Evolutionary conservation across 2,888 invertebrate species (phyloP).

Genomic region (Hylaea fasciaria): DNA sequence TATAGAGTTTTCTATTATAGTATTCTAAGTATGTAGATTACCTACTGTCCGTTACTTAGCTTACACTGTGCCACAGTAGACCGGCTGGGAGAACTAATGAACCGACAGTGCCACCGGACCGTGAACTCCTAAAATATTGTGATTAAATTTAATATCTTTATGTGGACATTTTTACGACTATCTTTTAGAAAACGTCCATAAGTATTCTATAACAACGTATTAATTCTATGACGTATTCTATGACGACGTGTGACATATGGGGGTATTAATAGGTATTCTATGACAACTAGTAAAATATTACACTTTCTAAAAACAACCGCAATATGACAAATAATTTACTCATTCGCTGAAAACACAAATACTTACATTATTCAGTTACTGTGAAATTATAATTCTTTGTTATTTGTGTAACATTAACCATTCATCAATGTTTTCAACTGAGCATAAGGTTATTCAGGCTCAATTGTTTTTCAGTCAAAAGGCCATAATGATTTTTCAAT

Average conservation of each 20-base stretch:
- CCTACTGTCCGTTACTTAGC: background rate
- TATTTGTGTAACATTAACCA: too few relatives aligned
- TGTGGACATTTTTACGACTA: background rate
- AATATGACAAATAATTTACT: background rate
- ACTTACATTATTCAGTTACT: background rate
- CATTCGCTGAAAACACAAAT: background rate
- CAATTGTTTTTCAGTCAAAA: background rate
- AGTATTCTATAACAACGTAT: too few relatives aligned
- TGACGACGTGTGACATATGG: too few relatives aligned
- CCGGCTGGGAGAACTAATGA: constrained; percentile 21
- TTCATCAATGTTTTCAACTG: background rate
- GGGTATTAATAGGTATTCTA: too few relatives aligned
- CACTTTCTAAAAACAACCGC: background rate
- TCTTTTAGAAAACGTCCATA: background rate
- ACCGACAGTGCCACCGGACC: constrained; percentile 24
- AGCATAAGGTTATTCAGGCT: background rate
- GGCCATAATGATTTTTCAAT: background rate
- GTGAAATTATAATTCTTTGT: background rate
- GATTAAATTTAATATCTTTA: constrained; percentile 28
- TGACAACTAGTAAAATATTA: too few relatives aligned
- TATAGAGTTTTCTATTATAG: too few relatives aligned
- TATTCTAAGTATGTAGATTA: background rate
- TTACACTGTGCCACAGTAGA: constrained; percentile 3
- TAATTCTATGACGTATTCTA: too few relatives aligned
- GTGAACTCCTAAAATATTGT: constrained; percentile 9